Conservation (phyloP, 2,888 invertebrate species). For the Nomada flava region DNA sequence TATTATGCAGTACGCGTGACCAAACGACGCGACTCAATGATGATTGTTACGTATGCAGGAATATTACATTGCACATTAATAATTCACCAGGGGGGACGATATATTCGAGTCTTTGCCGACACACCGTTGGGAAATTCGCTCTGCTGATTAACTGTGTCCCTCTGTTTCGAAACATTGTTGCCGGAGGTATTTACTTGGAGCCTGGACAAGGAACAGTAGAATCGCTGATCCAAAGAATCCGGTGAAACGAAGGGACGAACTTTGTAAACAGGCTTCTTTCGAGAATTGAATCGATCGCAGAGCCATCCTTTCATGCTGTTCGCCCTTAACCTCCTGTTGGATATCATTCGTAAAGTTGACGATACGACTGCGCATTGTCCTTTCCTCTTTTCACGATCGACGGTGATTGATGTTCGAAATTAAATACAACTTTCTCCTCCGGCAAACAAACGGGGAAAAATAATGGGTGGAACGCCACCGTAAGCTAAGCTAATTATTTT, state of each 20-base stretch:
- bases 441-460: no score
- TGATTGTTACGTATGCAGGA: slow-evolving; percentile 20
- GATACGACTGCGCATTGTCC: slow-evolving; percentile 12
- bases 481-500: no score
- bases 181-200: slow-evolving; percentile 33
- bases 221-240: slow-evolving; percentile 37
- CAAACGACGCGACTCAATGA: neutral
- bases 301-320: slow-evolving; percentile 38
- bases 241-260: slow-evolving; percentile 26
- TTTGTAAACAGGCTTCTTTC: slow-evolving; percentile 58
- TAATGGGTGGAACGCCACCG: no score
- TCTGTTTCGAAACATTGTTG: slow-evolving; percentile 14
- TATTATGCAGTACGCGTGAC: neutral
- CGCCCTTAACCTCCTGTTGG: slow-evolving; percentile 29
- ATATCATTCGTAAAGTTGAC: slow-evolving; percentile 62
- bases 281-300: slow-evolving; percentile 48
- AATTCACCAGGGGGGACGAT: slow-evolving; percentile 4
- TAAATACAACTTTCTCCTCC: neutral
- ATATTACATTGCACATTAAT: slow-evolving; percentile 34
- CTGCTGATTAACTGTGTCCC: slow-evolving; percentile 30
- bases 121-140: slow-evolving; percentile 24
- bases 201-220: slow-evolving; percentile 3
- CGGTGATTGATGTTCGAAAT: slow-evolving; percentile 12
- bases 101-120: slow-evolving; percentile 14
- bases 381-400: neutral